These are phyloP conservation scores for Drosophila carrolli DNA, from an alignment of 1,140 invertebrate species.

Conservation along the genomic window DNA sequence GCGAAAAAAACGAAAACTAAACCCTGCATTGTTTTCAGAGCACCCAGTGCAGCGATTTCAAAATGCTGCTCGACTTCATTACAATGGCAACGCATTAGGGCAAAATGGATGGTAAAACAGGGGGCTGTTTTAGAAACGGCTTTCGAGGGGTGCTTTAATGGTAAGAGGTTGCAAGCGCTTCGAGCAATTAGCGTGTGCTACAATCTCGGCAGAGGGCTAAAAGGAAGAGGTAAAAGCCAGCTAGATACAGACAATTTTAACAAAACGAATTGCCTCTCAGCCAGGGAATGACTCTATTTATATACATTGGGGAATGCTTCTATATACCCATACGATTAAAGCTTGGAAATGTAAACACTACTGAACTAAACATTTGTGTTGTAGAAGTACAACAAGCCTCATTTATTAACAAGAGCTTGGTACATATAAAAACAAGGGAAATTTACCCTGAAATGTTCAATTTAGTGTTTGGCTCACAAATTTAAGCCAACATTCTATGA, in stretches of 20 bases:
- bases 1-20: slow-evolving; percentile 32
- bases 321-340: neutral
- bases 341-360: neutral
- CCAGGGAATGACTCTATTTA: slow-evolving; percentile 1
- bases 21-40: slow-evolving; percentile 58
- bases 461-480: too few relatives aligned
- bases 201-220: slow-evolving; percentile 71
- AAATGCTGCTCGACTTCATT: slow-evolving; percentile 54
- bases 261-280: slow-evolving; percentile 54
- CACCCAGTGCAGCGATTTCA: slow-evolving; percentile 46
- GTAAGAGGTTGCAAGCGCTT: slow-evolving; percentile 52
- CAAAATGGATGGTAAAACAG: slow-evolving; percentile 30
- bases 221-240: slow-evolving; percentile 62
- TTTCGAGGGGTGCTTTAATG: slow-evolving; percentile 8
- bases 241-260: slow-evolving; percentile 43
- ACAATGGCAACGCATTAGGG: slow-evolving; percentile 56
- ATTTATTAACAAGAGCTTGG: slow-evolving; percentile 15
- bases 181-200: slow-evolving; percentile 77
- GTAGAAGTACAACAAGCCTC: neutral
- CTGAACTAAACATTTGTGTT: neutral
- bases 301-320: neutral
- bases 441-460: too few relatives aligned
- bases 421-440: too few relatives aligned
- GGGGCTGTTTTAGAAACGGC: neutral
- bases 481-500: slow-evolving; percentile 3